These are phyloP conservation scores for Callimorpha dominula DNA, from an alignment of 2,888 invertebrate species.

Conservation along the genomic window DNA sequence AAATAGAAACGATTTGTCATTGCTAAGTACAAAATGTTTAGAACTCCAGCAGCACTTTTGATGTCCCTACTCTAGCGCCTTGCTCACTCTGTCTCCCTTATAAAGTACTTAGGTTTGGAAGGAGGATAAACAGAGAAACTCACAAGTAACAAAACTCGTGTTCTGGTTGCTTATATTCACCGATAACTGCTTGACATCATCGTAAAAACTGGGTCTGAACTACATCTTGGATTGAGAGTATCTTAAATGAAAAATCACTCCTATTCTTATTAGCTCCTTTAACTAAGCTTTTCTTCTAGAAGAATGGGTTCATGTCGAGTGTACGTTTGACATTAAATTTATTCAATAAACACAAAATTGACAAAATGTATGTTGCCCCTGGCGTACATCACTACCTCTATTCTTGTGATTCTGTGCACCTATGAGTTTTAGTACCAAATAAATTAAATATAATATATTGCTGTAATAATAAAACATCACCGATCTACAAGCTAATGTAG, in stretches of 20 bases:
- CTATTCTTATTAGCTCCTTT: neutral
- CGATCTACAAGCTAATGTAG: constrained; percentile 36
- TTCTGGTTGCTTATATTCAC: neutral
- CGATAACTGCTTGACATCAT: no score
- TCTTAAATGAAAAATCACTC: no score
- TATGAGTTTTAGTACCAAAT: neutral
- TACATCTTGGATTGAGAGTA: no score
- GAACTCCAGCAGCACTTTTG: neutral
- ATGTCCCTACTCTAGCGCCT: neutral
- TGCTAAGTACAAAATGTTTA: neutral
- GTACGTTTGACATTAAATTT: neutral
- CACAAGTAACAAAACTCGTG: neutral
- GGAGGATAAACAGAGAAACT: no score
- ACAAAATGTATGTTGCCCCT: neutral
- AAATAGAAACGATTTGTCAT: neutral
- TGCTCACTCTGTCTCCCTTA: neutral
- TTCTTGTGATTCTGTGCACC: neutral
- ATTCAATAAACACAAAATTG: neutral
- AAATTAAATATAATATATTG: neutral
- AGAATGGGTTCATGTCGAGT: neutral
- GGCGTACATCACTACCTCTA: neutral
- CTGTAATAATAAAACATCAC: constrained; percentile 9
- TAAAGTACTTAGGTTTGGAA: neutral
- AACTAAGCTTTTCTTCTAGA: neutral
- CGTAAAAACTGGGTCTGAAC: no score